Conservation (phyloP, 92 coral and sea anemone genomes). For the Micromussa lordhowensis region DNA sequence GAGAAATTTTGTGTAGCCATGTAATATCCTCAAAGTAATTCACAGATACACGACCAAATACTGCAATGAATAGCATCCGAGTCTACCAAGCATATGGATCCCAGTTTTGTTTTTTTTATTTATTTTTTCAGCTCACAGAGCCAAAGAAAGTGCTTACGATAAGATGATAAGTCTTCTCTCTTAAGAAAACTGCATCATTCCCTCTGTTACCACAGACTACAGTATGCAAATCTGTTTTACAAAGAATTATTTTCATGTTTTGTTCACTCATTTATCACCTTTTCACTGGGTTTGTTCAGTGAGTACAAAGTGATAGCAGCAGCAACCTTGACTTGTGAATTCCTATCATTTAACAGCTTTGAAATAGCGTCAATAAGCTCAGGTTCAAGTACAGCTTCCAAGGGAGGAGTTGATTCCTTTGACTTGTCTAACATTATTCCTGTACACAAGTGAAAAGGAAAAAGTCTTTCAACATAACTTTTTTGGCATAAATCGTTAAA, state of each 20-base stretch:
- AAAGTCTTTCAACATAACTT: background rate
- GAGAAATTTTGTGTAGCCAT: no score
- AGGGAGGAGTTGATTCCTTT: slow-evolving; percentile 61
- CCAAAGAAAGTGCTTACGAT: no score
- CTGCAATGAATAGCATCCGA: no score
- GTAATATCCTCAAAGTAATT: no score
- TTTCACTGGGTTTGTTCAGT: slow-evolving; percentile 71
- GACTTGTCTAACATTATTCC: slow-evolving; percentile 78
- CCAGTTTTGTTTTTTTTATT: no score
- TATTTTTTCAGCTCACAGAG: no score
- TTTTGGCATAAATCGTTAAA: no score
- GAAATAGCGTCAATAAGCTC: slow-evolving; percentile 78
- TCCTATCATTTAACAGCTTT: slow-evolving; percentile 79
- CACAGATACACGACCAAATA: no score
- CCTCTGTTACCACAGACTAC: background rate
- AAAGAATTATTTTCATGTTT: background rate
- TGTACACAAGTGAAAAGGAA: slow-evolving; percentile 15
- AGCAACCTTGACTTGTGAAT: slow-evolving; percentile 91
- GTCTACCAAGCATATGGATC: no score
- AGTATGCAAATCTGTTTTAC: background rate
- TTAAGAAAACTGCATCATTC: no score
- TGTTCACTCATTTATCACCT: slow-evolving; percentile 44
- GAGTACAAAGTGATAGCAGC: slow-evolving; percentile 91
- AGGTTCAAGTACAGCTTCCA: slow-evolving; percentile 82
- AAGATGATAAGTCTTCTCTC: no score